Percentiles rank a stretch among this genome's conserved stretches.
These are phyloP conservation scores for Pentalonia nigronervosa DNA, from an alignment of 1,140 invertebrate species.

Conservation along the genomic window DNA sequence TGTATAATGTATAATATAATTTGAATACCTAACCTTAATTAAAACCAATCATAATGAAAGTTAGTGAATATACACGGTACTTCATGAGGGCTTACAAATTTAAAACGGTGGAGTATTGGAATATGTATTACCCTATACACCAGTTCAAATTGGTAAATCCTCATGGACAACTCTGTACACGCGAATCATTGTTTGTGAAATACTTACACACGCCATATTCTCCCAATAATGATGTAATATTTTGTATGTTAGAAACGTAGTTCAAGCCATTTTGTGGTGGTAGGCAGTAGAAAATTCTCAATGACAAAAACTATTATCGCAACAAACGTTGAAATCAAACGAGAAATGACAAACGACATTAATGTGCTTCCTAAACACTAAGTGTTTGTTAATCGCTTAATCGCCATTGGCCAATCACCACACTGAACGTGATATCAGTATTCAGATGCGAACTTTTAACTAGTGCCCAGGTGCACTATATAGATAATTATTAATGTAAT, in stretches of 20 bases:
- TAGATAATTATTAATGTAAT: neutral
- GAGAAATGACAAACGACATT: neutral
- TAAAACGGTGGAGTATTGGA: constrained; percentile 22
- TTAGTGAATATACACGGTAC: neutral
- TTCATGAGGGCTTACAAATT: neutral
- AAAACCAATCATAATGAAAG: neutral
- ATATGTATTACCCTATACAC: constrained; percentile 21
- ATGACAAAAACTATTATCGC: neutral
- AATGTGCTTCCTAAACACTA: neutral
- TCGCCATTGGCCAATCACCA: too few species aligned
- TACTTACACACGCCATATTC: neutral
- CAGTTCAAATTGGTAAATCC: constrained; percentile 12
- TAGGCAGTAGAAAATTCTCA: neutral
- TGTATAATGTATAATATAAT: neutral
- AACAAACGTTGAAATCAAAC: neutral
- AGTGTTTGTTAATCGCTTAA: neutral
- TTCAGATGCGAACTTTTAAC: neutral
- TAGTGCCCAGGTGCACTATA: neutral
- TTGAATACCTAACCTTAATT: neutral
- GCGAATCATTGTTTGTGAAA: neutral
- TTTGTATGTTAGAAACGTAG: neutral
- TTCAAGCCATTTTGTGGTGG: neutral
- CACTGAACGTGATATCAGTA: neutral
- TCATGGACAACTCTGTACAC: neutral
- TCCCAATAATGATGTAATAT: neutral